Conservation (phyloP, 2,797 vertebrate species). For the Synanceia verrucosa region DNA sequence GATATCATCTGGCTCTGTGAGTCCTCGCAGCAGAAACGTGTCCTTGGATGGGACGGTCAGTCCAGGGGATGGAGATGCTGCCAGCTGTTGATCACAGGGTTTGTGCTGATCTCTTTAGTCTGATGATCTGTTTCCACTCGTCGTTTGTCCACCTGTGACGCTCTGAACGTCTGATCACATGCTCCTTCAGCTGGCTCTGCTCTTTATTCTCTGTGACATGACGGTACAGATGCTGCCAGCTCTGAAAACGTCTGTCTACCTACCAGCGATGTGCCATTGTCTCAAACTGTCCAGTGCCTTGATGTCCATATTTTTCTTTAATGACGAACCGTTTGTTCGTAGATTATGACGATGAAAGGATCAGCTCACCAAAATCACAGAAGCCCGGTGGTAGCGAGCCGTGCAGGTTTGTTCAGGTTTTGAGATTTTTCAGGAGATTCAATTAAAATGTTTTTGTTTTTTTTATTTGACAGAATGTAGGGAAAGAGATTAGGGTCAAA, state of each 20-base stretch:
- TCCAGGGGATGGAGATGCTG: slow-evolving; percentile 15
- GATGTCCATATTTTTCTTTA: slow-evolving; percentile 51
- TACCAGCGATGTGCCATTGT: slow-evolving; percentile 72
- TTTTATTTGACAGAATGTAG: background rate
- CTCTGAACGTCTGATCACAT: no score
- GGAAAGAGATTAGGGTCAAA: no score
- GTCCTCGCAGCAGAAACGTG: no score
- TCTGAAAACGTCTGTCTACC: slow-evolving; percentile 60
- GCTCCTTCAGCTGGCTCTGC: slow-evolving; percentile 21
- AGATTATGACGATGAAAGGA: slow-evolving; percentile 24
- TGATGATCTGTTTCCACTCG: no score
- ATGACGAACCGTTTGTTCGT: slow-evolving; percentile 21
- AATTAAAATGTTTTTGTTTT: background rate
- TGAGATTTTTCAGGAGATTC: background rate
- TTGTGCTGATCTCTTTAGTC: slow-evolving; percentile 6
- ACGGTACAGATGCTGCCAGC: slow-evolving; percentile 78
- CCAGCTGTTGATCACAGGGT: background rate
- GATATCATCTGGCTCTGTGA: no score
- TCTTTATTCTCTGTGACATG: slow-evolving; percentile 60
- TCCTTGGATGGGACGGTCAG: no score
- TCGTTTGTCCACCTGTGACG: no score
- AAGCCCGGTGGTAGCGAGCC: background rate
- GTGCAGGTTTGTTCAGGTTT: slow-evolving; percentile 4
- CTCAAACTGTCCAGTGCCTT: slow-evolving; percentile 84
- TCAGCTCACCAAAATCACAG: slow-evolving; percentile 15